phyloP scores from a whole-genome alignment of 2,888 invertebrate genomes.

The Dasysyrphus tricinctus region DNA sequence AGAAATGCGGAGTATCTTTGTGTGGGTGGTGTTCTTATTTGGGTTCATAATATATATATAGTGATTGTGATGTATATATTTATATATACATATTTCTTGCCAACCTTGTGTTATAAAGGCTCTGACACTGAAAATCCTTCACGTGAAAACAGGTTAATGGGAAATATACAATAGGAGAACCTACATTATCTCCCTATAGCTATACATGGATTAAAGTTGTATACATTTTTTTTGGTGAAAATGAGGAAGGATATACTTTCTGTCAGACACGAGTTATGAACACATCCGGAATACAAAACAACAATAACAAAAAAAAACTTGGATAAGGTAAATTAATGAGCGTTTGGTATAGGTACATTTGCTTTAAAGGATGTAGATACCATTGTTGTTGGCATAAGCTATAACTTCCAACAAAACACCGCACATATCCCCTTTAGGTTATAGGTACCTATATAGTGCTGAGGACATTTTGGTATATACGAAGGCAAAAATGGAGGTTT shows the following conservation, averaged over 20 bases:
- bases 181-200: not conserved
- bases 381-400: not conserved
- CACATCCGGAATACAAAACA: constrained; percentile 17
- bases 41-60: constrained; percentile 16
- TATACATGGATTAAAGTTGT: constrained; percentile 9
- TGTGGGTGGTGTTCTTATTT: not conserved
- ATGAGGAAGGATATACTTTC: constrained; percentile 36
- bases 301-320: constrained; percentile 9
- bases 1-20: not conserved
- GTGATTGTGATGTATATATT: constrained; percentile 4
- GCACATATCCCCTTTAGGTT: not conserved
- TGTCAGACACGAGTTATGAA: constrained; percentile 34
- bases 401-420: not conserved
- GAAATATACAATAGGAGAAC: constrained; percentile 14
- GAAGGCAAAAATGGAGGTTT: constrained; percentile 14
- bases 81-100: too few species aligned
- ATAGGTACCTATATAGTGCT: not conserved
- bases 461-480: not conserved
- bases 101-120: not conserved
- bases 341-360: constrained; percentile 22
- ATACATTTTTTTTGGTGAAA: constrained; percentile 15
- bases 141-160: constrained; percentile 34
- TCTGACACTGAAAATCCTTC: constrained; percentile 41
- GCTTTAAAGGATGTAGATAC: constrained; percentile 14
- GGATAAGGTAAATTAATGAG: constrained; percentile 35